Base-by-base conservation (phyloP, 2,113 vertebrate genomes). In the Malurus melanocephalus region DNA sequence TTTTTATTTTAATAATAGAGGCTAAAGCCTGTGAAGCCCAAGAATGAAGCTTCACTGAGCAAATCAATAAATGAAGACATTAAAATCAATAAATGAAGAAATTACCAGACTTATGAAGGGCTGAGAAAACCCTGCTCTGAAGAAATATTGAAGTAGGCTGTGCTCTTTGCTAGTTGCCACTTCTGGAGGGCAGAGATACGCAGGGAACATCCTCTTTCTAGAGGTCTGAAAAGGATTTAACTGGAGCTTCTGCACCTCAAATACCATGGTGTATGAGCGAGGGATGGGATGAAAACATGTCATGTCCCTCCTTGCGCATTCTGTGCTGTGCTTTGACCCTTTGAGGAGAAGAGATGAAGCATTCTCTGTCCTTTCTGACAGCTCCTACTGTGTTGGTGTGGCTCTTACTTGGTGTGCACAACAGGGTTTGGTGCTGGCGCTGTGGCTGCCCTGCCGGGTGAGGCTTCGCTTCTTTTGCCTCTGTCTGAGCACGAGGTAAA, bases 401-500 rank as follows among this genome's bases (percentile, higher is more conserved):
- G 59, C 9, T 73, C 96, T 96, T 94, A 97, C 97, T 91, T 97
- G 89, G 49, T 89, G 96, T 40, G 90, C 73, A 8, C 87, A 89
- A n/a, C 88, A 42, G 0, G 64, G 89, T 69, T 93, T 96, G 94
- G 96, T 94, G 93, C 96, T 97, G 97, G 97, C n/a, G 75, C 97
- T 98, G 32, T 97, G 96, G 77, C 98, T 98, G 95, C 97, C 97
- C 94, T 99, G 98, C 35, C 97, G 95, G 14, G 98, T 98, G 60
- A 98, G 96, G 76, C 97, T 98, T 95, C 98, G 97, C 96, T 98
- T 99, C 90, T 96, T 95, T 82, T 98, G 98, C 35, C 97, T 97
- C 95, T 97, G 98, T 90, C 98, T 98, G 91, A 99, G 96, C 85
- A 99, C 98, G 56, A 99, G 76, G 65, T 99, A 99, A 96, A 99